Evolutionary conservation across 2,888 invertebrate species (phyloP).

Genomic region (Cataglyphis livida): DNA sequence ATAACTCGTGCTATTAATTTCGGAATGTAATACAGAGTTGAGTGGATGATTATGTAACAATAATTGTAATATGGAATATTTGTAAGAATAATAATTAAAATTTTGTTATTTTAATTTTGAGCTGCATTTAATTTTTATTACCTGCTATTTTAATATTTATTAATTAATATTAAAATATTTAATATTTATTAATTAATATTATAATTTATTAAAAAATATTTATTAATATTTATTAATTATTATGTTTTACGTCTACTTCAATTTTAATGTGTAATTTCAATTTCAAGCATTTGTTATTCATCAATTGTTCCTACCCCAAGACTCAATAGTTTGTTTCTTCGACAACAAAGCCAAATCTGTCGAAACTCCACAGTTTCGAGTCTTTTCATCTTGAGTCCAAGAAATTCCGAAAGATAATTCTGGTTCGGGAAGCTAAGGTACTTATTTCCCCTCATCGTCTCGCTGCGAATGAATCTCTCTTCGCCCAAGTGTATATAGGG

Average conservation of each 20-base stretch:
- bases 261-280: background rate
- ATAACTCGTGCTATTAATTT: background rate
- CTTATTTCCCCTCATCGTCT: slow-evolving; percentile 45
- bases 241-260: background rate
- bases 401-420: slow-evolving; percentile 52
- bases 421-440: slow-evolving; percentile 28
- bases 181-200: background rate
- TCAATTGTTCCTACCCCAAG: background rate
- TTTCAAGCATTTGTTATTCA: background rate
- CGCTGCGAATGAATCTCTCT: slow-evolving; percentile 39
- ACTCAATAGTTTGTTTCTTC: slow-evolving; percentile 7
- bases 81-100: background rate
- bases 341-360: background rate
- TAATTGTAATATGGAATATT: slow-evolving; percentile 1
- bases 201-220: no score
- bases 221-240: background rate
- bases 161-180: no score
- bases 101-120: background rate
- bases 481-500: slow-evolving; percentile 30
- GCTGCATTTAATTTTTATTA: background rate
- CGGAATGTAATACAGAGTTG: background rate
- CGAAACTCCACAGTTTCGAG: slow-evolving; percentile 16
- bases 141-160: background rate
- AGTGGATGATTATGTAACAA: background rate
- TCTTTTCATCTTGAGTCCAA: background rate